phyloP scores from a whole-genome alignment of 2,888 invertebrate genomes.

The Scrobipalpa atriplicella region DNA sequence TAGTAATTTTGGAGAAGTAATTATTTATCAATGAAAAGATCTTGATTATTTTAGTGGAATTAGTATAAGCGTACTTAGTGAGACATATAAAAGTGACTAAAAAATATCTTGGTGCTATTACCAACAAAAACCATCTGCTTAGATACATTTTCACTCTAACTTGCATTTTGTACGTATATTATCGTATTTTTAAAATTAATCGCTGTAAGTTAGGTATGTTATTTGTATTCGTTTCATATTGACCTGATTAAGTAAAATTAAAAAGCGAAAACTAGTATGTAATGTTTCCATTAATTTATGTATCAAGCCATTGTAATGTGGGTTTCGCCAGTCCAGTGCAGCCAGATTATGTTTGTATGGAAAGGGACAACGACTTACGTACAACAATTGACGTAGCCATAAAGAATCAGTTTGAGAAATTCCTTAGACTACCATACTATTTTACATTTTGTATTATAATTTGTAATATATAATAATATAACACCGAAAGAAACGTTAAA shows the following conservation, averaged over 20 bases:
- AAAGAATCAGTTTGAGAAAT: neutral
- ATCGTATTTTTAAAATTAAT: too few species aligned
- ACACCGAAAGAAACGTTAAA: neutral
- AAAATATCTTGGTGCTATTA: constrained; percentile 5
- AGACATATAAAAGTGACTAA: neutral
- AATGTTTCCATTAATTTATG: too few species aligned
- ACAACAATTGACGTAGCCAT: too few species aligned
- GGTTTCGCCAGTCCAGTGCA: too few species aligned
- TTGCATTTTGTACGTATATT: neutral
- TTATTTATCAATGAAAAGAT: constrained; percentile 29
- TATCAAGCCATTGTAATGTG: too few species aligned
- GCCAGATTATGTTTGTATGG: too few species aligned
- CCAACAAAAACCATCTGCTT: neutral
- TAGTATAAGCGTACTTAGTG: constrained; percentile 30
- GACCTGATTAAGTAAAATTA: too few species aligned
- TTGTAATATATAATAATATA: neutral
- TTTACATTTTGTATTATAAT: neutral
- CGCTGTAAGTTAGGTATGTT: too few species aligned
- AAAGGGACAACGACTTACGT: too few species aligned
- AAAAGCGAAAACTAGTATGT: too few species aligned
- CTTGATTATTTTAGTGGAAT: constrained; percentile 37
- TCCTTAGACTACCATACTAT: neutral
- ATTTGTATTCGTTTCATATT: too few species aligned
- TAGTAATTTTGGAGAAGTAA: constrained; percentile 18
- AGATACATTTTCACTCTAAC: neutral